A percentile compares a stretch with the other conserved stretches of the same genome.
Conservation (phyloP, 1,140 invertebrate genomes). For the Cheumatopsyche charites region DNA sequence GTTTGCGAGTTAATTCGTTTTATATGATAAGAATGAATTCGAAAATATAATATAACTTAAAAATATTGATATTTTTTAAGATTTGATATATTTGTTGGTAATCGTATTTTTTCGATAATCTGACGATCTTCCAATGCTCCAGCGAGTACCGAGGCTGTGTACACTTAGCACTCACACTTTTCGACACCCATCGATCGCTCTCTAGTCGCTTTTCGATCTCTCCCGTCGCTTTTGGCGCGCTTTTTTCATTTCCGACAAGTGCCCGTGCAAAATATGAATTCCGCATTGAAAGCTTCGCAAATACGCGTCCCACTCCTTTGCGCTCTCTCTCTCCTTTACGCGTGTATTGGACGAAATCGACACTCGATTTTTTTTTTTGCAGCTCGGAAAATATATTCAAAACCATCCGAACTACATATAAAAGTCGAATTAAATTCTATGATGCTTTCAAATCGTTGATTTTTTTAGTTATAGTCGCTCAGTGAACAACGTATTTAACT, state of each 20-base stretch:
- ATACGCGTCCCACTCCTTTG: background rate
- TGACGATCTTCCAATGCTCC: too few species aligned
- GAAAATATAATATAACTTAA: too few species aligned
- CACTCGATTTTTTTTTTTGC: background rate
- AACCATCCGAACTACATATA: background rate
- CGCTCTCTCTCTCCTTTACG: background rate
- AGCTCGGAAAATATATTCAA: background rate
- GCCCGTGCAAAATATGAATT: conserved; percentile 27
- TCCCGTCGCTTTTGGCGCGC: background rate
- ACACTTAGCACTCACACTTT: too few species aligned
- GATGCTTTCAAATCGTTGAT: background rate
- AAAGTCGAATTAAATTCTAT: background rate
- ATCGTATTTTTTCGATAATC: too few species aligned
- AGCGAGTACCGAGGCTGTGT: too few species aligned
- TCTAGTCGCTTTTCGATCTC: background rate
- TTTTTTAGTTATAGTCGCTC: too few species aligned
- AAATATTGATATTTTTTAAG: too few species aligned
- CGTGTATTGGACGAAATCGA: background rate
- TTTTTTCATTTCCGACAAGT: conserved; percentile 19
- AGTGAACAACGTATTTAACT: too few species aligned
- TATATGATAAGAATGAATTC: background rate
- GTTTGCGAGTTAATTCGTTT: too few species aligned
- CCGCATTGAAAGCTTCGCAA: conserved; percentile 26
- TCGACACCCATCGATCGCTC: background rate
- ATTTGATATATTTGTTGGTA: too few species aligned